These are phyloP conservation scores for Malurus elegans DNA, from an alignment of 2,113 vertebrate species.

Conservation along the genomic window DNA sequence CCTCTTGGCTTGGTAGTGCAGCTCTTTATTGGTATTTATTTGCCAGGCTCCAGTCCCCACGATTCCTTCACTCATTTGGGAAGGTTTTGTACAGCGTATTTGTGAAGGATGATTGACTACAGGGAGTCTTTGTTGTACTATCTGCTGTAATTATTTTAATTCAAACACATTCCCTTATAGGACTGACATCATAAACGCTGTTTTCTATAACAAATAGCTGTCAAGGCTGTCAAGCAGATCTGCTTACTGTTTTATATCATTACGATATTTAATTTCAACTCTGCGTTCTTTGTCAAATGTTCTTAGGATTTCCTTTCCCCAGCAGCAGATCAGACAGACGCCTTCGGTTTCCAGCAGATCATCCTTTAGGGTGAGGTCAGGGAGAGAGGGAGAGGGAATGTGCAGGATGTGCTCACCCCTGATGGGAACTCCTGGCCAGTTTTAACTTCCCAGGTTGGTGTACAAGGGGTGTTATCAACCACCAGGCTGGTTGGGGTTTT, in stretches of 20 bases:
- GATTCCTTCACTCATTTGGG: slow-evolving; percentile 6
- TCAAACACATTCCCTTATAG: slow-evolving; percentile 70
- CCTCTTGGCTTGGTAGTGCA: background rate
- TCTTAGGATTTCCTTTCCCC: slow-evolving; percentile 53
- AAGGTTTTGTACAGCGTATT: slow-evolving; percentile 30
- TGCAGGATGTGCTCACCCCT: background rate
- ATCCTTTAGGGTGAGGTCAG: slow-evolving; percentile 6
- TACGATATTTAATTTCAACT: slow-evolving; percentile 75
- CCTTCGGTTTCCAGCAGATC: background rate
- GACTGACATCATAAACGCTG: slow-evolving; percentile 75
- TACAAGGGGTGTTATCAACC: background rate
- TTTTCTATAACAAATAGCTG: slow-evolving; percentile 77
- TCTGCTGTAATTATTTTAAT: slow-evolving; percentile 76
- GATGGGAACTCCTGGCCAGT: background rate
- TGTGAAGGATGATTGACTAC: slow-evolving; percentile 69
- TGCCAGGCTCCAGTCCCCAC: background rate
- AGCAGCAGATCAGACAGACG: slow-evolving; percentile 19
- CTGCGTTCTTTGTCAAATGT: slow-evolving; percentile 37
- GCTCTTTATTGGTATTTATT: background rate
- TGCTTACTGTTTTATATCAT: slow-evolving; percentile 78
- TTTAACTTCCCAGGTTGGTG: background rate
- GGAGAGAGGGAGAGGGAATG: background rate
- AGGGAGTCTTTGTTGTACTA: slow-evolving; percentile 73
- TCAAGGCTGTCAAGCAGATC: slow-evolving; percentile 74
- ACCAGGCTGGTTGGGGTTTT: background rate